A percentile compares a stretch with the other conserved stretches of the same genome.
phyloP scores from a whole-genome alignment of 2,888 invertebrate species.

The Drosophila leonis region DNA sequence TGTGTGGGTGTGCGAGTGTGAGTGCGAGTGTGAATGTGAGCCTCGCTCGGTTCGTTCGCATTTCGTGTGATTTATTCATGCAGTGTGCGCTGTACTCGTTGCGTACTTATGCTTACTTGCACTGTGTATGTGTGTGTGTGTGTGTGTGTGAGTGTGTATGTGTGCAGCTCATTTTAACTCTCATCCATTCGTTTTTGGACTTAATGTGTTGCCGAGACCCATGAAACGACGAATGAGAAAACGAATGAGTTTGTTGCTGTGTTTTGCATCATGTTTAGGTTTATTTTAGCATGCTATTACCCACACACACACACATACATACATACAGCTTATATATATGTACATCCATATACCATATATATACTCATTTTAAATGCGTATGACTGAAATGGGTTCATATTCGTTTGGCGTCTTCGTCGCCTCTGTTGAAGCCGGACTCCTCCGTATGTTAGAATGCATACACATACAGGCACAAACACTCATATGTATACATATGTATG shows the following conservation, averaged over 20 bases:
- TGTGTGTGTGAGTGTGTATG: slow-evolving; percentile 30
- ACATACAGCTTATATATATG: slow-evolving; percentile 29
- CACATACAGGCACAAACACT: slow-evolving; percentile 13
- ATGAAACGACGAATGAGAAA: slow-evolving; percentile 78
- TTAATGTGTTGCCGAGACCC: slow-evolving; percentile 71
- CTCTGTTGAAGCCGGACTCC: slow-evolving; percentile 20
- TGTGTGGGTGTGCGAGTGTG: slow-evolving; percentile 33
- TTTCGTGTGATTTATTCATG: slow-evolving; percentile 80
- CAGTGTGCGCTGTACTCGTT: slow-evolving; percentile 68
- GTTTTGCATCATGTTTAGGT: slow-evolving; percentile 76
- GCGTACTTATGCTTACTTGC: slow-evolving; percentile 77
- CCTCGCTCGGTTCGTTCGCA: slow-evolving; percentile 71
- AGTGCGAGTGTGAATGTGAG: slow-evolving; percentile 50
- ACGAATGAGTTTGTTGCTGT: slow-evolving; percentile 77
- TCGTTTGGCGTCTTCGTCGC: slow-evolving; percentile 33
- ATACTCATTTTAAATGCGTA: slow-evolving; percentile 62
- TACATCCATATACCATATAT: slow-evolving; percentile 27
- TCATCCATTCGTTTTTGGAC: slow-evolving; percentile 79
- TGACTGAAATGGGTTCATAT: slow-evolving; percentile 69
- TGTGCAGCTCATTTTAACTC: slow-evolving; percentile 78
- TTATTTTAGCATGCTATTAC: slow-evolving; percentile 70
- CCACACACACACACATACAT: slow-evolving; percentile 39
- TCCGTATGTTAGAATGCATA: slow-evolving; percentile 40
- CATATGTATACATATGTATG: slow-evolving; percentile 6
- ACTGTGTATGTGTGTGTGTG: slow-evolving; percentile 31